Evolutionary conservation across 1,140 invertebrate genomes (phyloP), one percentile per base, ranked within the genome.

Genomic region (Lamellibrachia luymesi): DNA sequence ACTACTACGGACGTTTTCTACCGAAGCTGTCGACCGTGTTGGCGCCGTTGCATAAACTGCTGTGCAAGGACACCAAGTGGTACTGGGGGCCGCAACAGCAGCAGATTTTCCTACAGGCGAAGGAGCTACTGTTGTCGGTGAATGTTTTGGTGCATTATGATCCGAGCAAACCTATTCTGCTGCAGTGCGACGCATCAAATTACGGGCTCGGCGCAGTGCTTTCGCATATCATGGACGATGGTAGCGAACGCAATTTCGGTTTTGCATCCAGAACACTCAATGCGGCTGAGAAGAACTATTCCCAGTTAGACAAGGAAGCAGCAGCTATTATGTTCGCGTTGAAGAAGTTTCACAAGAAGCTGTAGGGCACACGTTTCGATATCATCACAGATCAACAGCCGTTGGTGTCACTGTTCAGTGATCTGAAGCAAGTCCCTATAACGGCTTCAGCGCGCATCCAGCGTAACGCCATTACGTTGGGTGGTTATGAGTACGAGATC

Each of bases 241-340:
- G 93, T 27, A 93, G 51, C 89, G 95, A 96, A 91, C 91, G 93
- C 50, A 95, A 95, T 13, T 95, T 96, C 89, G 94, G 94, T 7
- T 96, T 95, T 94, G 96, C 95, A 13, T 97, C 97, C 7, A 94
- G 95, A 80, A 95, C 95, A 2, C 94, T 97, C 38, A 95, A 94
- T 25, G 91, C 94, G 50, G 94, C 96, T 5, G 95, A 97, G 94
- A 93, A 94, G 94, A 96, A 96, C 90, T 97, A 97, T 91, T 94
- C 95, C 25, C 96, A 96, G 93, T 95, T 97, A 50, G 96, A 97
- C 89, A 97, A 96, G 94, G 97, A 97, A 95, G 96, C 95, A 6
- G 94, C 96, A 22, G 95, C 96, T 8, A 96, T 97, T 10, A 93
- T 97, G 4, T 97, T 95, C 94, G 96, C 95, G 7, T 94, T 97